Base-by-base conservation (phyloP, 1,140 invertebrate genomes). In the Ceratoteleas bidentatus region DNA sequence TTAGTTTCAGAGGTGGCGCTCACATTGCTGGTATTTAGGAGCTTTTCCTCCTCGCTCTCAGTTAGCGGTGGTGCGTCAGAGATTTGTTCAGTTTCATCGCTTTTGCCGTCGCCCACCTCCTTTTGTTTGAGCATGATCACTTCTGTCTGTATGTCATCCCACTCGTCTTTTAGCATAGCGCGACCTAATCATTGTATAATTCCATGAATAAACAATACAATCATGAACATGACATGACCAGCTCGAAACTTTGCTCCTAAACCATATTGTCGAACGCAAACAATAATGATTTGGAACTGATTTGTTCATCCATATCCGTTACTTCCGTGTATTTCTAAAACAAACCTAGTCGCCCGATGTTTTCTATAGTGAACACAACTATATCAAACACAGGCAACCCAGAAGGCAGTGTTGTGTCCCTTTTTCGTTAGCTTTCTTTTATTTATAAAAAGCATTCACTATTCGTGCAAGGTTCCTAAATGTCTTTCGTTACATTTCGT, bases 331-430 rank as follows among this genome's bases (percentile, higher is more conserved):
- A 38, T 14, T 38, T 15, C 14, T 14, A 11, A 57, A 38, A 38
- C 11, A 57, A 38, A 33, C 33, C 13, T 57, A 57, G 54, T 57
- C n/a, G 14, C n/a, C 14, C 1, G 38, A 14, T 38, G 32, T 57
- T 57, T 34, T 57, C 54, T 15, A 57, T 9, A 38, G 38, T 36
- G 54, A 57, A 57, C 54, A 36, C 54, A 57, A 57, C 32, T 38
- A 14, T 38, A 57, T 57, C 13, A 6, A 57, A 57, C 54, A 36
- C 13, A 6, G 38, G 9, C 14, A 14, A 57, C 54, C 54, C 54
- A 57, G 34, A 14, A 57, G 8, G 11, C 32, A 34, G 32, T 50
- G 14, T 50, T 50, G 49, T 50, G 49, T 50, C 43, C 43, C 8
- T 40, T 40, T 3, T 40, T 6, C 4, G 24, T n/a, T n/a, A n/a